Base-by-base conservation (phyloP, 2,113 vertebrate species). In the Pelusios castaneus region DNA sequence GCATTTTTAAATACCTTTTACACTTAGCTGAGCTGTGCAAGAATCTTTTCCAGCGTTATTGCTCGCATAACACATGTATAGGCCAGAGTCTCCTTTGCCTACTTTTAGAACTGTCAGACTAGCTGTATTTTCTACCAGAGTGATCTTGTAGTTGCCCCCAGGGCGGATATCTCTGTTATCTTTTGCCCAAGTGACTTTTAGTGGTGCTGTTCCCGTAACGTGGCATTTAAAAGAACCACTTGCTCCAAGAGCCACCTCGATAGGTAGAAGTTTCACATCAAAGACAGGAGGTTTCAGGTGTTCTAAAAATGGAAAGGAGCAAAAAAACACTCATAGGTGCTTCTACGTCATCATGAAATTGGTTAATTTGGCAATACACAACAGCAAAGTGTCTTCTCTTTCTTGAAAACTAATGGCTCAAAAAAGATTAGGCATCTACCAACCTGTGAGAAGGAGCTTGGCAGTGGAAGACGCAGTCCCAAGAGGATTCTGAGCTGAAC, bases 101-200 rank as follows among this genome's bases (percentile, higher is more conserved):
- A 99, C 98, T 98, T 99, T 99, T 90, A 99, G 92, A 78, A 99
- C 98, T 4, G 96, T 99, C 97, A 99, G 97, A 34, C 98, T 98
- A 92, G 99, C 97, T 0, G 87, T 99, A 94, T 99, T 98, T 80
- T 99, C 99, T 93, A 98, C 98, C 95, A 98, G 98, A 5, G 98
- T 99, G 95, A 99, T 99, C 98, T 99, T 99, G 97, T 99, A 99
- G 97, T 99, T 99, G 52, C 98, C 99, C 58, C 99, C 99, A 55
- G 99, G 96, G 58, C 99, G 99, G 84, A 99, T 99, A 89, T 99
- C 99, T 97, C 99, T 98, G 96, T 99, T 99, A 95, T 99, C 99
- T 98, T 99, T 99, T 80, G 99, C 99, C 99, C 99, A 99, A 84
- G 98, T 99, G 94, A 99, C 98, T 97, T 99, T 99, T 90, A 99